Evolutionary conservation across 1,140 invertebrate species (phyloP), one percentile per base, ranked within the genome.

Genomic region (Drosophila mojavensis): DNA sequence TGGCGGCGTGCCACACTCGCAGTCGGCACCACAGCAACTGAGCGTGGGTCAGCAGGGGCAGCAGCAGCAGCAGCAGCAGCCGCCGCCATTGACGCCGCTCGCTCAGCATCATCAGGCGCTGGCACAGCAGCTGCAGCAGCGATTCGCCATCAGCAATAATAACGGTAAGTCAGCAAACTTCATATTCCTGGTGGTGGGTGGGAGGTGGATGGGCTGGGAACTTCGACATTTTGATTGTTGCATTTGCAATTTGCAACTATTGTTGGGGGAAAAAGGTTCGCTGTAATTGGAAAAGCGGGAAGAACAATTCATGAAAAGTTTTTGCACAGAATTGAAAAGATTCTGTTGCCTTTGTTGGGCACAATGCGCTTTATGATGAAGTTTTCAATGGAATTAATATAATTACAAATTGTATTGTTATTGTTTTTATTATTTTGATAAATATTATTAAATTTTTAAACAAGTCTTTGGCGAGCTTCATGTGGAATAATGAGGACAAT

Each of bases 141-240:
- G 91, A 78, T 92, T 92, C 64, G 92, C 92, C 81, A 92, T 92
- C 83, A 91, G 83, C 89, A 92, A 92, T 75, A 92, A 91, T 90
- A 92, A 91, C 63, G 92, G 92, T 92, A 54, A 92, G 92, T 59
- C 15, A 17, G 36, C 36, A 11, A 39, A 39, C 36, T 39, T 39
- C 36, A 13, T 39, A 39, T 39, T 4, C 28, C 17, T 17, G 26
- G 26, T 30, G 28, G 5, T 5, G 28, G 28, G 28, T 5, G 0
- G 28, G 28, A 0, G 28, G 28, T 4, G 11, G 10, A 36, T 11
- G 11, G 36, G 36, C 2, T 39, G 36, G 10, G 10, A 39, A 39
- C 28, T 36, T 36, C 30, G 15, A 39, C 13, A n/a, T 51, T 26
- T 24, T 10, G 33, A 20, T 45, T 45, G 43, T 17, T 45, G 43